These are phyloP conservation scores for Fissipunctia ypsillon DNA, from an alignment of 2,888 invertebrate genomes.

Conservation along the genomic window DNA sequence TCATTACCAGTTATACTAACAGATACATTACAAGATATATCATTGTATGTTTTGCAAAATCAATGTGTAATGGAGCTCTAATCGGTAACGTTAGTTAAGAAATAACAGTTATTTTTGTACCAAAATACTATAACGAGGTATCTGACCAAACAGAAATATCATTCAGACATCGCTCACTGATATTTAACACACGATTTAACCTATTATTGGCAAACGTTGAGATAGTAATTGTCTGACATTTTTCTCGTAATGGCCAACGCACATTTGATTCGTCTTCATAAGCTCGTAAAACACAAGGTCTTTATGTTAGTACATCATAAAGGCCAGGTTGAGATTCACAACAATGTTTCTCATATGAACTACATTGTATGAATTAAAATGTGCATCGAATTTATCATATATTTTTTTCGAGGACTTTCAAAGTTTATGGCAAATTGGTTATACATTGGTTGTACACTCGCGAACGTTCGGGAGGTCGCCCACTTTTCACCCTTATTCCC, in stretches of 20 bases:
- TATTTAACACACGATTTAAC: constrained; percentile 59
- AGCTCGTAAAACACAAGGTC: constrained; percentile 63
- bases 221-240: constrained; percentile 69
- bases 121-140: constrained; percentile 48
- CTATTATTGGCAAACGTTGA: constrained; percentile 52
- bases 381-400: constrained; percentile 27
- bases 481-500: too few relatives aligned
- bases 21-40: constrained; percentile 18
- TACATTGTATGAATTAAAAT: constrained; percentile 20
- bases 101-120: constrained; percentile 54
- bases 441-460: too few relatives aligned
- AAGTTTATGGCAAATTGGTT: neutral
- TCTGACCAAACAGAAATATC: constrained; percentile 44
- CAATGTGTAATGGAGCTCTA: constrained; percentile 32
- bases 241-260: constrained; percentile 61
- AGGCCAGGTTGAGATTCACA: constrained; percentile 50
- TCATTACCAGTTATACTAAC: constrained; percentile 19
- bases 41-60: constrained; percentile 55
- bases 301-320: constrained; percentile 51
- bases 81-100: constrained; percentile 35
- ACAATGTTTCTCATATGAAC: constrained; percentile 51
- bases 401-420: neutral
- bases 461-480: too few relatives aligned
- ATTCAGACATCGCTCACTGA: constrained; percentile 42
- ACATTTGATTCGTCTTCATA: constrained; percentile 53